Base-by-base conservation (phyloP, 1,140 invertebrate species). In the Phthorimaea operculella region DNA sequence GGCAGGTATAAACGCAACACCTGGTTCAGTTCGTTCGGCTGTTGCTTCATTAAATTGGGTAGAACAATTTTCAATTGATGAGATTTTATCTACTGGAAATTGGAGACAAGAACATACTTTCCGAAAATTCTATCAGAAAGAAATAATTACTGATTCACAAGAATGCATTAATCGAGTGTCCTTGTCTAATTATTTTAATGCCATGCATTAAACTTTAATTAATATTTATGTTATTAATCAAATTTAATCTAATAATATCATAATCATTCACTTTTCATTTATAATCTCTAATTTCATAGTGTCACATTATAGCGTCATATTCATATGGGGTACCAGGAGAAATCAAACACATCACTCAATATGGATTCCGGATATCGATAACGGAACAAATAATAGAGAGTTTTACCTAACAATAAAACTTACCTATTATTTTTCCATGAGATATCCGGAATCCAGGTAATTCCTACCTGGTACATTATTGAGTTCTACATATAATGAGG, bases 11-110 rank as follows among this genome's bases (percentile, higher is more conserved):
- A 33, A 64, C 4, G 68, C 59, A 14, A 50, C 66, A 10, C 69
- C 73, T n/a, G 76, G 73, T 9, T 64, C 59, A 14, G 59, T 68
- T 9, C 34, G 72, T 5, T 68, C 70, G n/a, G 72, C 74, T 8
- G 73, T 77, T 12, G 64, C 73, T 1, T 78, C 77, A 21, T 55
- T 56, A 21, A 68, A 60, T 49, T 75, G 58, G 50, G 5, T 66
- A 49, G 58, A 65, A 21, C 70, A 67, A 54, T 44, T 62, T 14
- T 54, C 68, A 12, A 44, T 76, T 2, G 66, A 76, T 36, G 48
- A 64, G 47, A 69, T 74, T 33, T 52, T 75, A 6, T 36, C 58
- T n/a, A 58, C 53, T 39, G 64, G 62, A 15, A 68, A 70, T 57
- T 73, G 70, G 71, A 51, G 64, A 76, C 42, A 56, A 58, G 52